Conservation (phyloP, 2,888 invertebrate species). For the Nymphalis polychloros region DNA sequence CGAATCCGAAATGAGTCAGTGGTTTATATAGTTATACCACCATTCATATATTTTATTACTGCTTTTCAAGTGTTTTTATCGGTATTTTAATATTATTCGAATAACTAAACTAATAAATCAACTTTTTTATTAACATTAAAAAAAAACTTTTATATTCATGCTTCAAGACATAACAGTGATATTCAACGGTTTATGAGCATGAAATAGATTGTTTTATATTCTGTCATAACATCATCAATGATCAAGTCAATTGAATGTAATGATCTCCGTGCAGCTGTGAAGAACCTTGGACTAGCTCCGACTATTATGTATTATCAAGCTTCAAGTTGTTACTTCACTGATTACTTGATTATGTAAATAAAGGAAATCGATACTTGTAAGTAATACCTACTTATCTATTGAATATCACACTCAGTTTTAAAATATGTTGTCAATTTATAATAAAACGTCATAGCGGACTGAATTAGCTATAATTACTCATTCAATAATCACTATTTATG, state of each 20-base stretch:
- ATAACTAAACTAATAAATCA: background rate
- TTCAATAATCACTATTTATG: background rate
- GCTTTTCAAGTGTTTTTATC: background rate
- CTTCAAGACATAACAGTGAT: background rate
- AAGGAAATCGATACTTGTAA: slow-evolving; percentile 15
- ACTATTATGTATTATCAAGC: slow-evolving; percentile 35
- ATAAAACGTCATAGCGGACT: too few species aligned
- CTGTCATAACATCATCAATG: slow-evolving; percentile 32
- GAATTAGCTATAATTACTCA: too few species aligned
- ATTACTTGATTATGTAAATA: slow-evolving; percentile 24
- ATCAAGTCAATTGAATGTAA: slow-evolving; percentile 42
- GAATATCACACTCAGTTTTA: too few species aligned
- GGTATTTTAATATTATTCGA: background rate
- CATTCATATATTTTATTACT: slow-evolving; percentile 5
- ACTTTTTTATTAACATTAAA: too few species aligned
- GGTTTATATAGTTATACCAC: slow-evolving; percentile 9
- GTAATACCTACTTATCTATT: background rate
- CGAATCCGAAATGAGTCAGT: slow-evolving; percentile 34
- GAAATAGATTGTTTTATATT: slow-evolving; percentile 31
- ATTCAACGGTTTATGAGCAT: slow-evolving; percentile 19
- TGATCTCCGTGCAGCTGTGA: slow-evolving; percentile 32
- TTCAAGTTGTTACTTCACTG: slow-evolving; percentile 27
- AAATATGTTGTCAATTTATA: too few species aligned
- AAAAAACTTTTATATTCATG: too few species aligned
- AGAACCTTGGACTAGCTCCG: slow-evolving; percentile 41